Evolutionary conservation across 2,113 vertebrate species (phyloP).

Genomic region (Cichladusa arquata): DNA sequence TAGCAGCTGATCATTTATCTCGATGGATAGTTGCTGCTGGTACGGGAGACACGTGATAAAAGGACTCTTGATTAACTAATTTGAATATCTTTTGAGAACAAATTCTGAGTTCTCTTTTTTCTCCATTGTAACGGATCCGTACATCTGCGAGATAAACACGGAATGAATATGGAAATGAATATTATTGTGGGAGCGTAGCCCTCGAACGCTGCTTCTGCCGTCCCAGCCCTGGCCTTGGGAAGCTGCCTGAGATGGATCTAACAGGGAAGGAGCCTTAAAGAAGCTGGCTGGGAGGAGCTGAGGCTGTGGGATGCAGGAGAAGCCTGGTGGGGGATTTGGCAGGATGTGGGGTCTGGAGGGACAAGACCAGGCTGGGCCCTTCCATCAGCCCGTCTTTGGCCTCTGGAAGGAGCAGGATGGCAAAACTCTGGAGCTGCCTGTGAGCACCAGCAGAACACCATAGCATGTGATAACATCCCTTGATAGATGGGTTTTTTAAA

Average conservation of each 20-base stretch:
- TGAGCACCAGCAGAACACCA: background rate
- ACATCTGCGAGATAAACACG: slow-evolving; percentile 73
- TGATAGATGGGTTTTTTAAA: background rate
- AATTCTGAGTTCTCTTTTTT: slow-evolving; percentile 75
- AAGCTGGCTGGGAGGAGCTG: background rate
- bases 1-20: slow-evolving; percentile 82
- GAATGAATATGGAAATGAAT: slow-evolving; percentile 66
- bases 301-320: background rate
- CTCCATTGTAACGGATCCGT: slow-evolving; percentile 72
- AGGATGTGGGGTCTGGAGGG: background rate
- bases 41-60: slow-evolving; percentile 69
- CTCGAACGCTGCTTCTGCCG: background rate
- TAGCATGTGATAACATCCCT: background rate
- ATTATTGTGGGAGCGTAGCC: slow-evolving; percentile 13
- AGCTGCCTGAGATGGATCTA: background rate
- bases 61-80: slow-evolving; percentile 82
- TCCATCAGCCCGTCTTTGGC: background rate
- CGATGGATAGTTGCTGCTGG: slow-evolving; percentile 69
- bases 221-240: background rate
- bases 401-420: background rate
- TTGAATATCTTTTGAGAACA: slow-evolving; percentile 82
- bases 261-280: background rate
- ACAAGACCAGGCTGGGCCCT: background rate
- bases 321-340: background rate
- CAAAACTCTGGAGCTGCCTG: background rate